Conservation (phyloP, 92 coral and sea anemone species). For the Zoanthus sansibaricus region DNA sequence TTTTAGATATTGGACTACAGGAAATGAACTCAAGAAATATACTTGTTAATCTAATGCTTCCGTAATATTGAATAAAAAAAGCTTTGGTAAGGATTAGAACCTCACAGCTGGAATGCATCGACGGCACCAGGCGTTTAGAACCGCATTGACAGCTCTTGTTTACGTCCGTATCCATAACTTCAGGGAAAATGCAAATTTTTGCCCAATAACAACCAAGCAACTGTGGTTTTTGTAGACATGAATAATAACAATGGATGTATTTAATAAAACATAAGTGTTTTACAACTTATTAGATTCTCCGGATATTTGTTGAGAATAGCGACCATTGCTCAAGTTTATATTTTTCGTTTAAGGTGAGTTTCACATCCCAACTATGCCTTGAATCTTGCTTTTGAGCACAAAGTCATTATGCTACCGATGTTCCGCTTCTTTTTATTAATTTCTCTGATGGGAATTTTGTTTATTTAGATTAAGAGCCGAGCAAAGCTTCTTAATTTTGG, state of each 20-base stretch:
- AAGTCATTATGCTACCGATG: background rate
- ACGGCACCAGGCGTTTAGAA: too few species aligned
- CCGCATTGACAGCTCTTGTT: constrained; percentile 4
- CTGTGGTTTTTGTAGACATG: constrained; percentile 30
- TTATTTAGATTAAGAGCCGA: background rate
- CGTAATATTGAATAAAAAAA: too few species aligned
- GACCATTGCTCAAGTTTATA: background rate
- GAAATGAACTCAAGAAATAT: too few species aligned
- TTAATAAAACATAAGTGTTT: constrained; percentile 40
- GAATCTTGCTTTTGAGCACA: background rate
- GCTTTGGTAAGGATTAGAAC: too few species aligned
- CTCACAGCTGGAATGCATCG: too few species aligned
- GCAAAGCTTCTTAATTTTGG: background rate
- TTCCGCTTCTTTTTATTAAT: background rate
- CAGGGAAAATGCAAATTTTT: constrained; percentile 31
- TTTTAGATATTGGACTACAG: too few species aligned
- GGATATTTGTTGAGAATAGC: background rate
- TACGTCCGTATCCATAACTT: constrained; percentile 40
- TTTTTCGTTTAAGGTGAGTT: constrained; percentile 12
- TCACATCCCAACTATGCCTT: background rate
- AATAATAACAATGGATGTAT: constrained; percentile 34
- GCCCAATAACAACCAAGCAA: constrained; percentile 29
- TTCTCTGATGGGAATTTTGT: background rate
- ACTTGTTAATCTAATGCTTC: too few species aligned
- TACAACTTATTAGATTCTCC: constrained; percentile 11